phyloP scores from a whole-genome alignment of 2,888 invertebrate genomes.

The Bombylius major region DNA sequence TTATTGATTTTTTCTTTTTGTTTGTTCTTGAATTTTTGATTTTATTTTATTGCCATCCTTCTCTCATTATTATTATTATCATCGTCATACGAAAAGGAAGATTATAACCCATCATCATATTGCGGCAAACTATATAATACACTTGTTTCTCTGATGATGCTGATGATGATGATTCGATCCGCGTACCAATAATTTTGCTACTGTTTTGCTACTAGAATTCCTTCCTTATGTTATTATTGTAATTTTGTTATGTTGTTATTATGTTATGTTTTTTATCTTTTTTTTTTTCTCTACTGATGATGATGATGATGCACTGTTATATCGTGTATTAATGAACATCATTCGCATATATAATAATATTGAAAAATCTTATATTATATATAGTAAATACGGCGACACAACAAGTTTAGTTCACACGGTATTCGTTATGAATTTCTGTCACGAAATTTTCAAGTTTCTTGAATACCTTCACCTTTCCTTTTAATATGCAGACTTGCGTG shows the following conservation, averaged over 20 bases:
- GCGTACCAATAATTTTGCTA: background rate
- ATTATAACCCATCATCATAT: background rate
- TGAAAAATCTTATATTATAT: too few relatives aligned
- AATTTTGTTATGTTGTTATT: background rate
- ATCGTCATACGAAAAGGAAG: background rate
- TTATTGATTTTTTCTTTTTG: background rate
- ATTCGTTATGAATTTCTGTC: constrained; percentile 34
- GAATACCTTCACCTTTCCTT: constrained; percentile 5
- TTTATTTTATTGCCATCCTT: background rate
- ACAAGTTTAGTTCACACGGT: constrained; percentile 30
- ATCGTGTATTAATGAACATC: background rate
- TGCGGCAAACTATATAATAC: background rate
- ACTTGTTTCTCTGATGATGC: background rate
- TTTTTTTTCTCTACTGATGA: too few relatives aligned
- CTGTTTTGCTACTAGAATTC: background rate
- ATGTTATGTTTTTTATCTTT: background rate
- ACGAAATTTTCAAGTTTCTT: constrained; percentile 32
- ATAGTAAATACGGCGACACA: constrained; percentile 4
- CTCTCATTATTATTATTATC: background rate
- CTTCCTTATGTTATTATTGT: background rate
- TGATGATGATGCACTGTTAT: background rate
- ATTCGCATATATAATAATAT: too few relatives aligned
- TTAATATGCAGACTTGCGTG: constrained; percentile 14
- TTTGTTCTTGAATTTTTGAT: background rate
- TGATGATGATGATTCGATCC: background rate